Conservation (phyloP, 2,113 vertebrate genomes). For the Mohoua ochrocephala region DNA sequence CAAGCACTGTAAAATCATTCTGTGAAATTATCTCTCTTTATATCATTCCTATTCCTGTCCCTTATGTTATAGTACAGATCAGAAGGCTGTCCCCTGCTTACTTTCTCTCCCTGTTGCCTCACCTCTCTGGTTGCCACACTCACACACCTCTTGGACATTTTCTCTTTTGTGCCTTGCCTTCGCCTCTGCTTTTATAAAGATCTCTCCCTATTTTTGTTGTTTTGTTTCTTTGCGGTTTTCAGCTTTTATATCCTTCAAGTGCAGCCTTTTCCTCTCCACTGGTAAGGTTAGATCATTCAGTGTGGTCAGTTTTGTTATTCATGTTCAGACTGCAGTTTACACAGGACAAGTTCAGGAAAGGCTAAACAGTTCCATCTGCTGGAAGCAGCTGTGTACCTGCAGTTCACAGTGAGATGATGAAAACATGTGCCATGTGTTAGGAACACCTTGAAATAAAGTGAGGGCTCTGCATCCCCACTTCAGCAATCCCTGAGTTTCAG, state of each 20-base stretch:
- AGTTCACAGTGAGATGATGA: background rate
- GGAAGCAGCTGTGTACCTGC: background rate
- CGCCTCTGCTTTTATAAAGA: background rate
- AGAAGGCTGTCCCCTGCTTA: background rate
- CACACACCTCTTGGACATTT: background rate
- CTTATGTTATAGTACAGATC: background rate
- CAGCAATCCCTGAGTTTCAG: background rate
- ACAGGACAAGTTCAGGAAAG: background rate
- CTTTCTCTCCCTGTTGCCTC: background rate
- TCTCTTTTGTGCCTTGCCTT: background rate
- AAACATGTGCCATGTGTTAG: background rate
- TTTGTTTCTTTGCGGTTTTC: background rate
- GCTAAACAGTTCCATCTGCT: slow-evolving; percentile 44
- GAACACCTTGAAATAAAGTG: background rate
- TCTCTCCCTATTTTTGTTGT: background rate
- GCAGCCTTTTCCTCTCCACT: background rate
- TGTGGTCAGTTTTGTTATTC: background rate
- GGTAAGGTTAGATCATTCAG: background rate
- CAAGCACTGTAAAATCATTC: background rate
- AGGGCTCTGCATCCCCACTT: background rate
- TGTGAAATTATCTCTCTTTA: background rate
- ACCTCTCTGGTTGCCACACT: background rate
- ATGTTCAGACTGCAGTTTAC: background rate
- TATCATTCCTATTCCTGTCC: background rate
- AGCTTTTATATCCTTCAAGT: background rate